phyloP scores from a whole-genome alignment of 2,797 vertebrate species.

The Coracias cyanogaster region DNA sequence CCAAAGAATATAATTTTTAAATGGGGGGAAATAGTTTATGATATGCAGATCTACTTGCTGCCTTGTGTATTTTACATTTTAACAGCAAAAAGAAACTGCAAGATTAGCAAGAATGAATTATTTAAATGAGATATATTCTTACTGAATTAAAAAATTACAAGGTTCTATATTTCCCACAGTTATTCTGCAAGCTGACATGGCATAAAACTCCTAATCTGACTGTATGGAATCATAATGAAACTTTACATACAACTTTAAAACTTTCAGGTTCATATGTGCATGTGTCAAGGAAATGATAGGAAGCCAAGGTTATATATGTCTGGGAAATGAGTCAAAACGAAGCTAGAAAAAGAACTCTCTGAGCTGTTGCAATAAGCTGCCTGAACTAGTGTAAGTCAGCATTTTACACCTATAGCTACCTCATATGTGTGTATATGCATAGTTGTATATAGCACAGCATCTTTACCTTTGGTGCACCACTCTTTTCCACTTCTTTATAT shows the following conservation, averaged over 20 bases:
- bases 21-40: not conserved
- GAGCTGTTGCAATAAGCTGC: not conserved
- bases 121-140: not conserved
- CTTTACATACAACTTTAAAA: not conserved
- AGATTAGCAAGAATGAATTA: not conserved
- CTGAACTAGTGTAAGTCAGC: not conserved
- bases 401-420: not conserved
- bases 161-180: not conserved
- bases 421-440: not conserved
- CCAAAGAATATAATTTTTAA: constrained; percentile 14
- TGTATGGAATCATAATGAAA: not conserved
- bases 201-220: not conserved
- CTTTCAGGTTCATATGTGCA: not conserved
- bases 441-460: not conserved
- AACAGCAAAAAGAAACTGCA: not conserved
- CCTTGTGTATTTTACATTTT: not conserved
- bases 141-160: not conserved
- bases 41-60: not conserved
- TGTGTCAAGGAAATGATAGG: not conserved
- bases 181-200: not conserved
- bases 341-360: not conserved
- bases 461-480: not conserved
- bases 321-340: constrained; percentile 4
- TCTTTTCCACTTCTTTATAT: not conserved
- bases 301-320: not conserved